phyloP scores from a whole-genome alignment of 2,888 invertebrate species.

The Cabera pusaria region DNA sequence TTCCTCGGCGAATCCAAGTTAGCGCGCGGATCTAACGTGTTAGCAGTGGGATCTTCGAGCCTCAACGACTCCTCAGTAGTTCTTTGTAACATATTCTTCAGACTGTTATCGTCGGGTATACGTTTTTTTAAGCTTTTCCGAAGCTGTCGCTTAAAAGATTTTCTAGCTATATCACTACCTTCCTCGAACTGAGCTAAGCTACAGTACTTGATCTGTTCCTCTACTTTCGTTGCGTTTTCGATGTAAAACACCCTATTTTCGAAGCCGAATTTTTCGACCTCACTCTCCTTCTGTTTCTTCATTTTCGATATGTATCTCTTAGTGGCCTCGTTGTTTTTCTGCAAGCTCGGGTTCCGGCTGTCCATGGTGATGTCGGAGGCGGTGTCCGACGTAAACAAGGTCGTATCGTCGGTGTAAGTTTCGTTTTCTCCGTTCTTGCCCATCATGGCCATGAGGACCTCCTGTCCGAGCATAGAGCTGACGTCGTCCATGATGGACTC shows the following conservation, averaged over 20 bases:
- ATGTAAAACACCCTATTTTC: conserved; percentile 88
- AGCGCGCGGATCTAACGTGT: conserved; percentile 26
- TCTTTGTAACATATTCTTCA: conserved; percentile 62
- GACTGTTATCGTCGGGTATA: conserved; percentile 50
- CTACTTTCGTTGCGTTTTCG: conserved; percentile 71
- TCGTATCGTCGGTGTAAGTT: conserved; percentile 88
- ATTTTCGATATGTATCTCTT: conserved; percentile 79
- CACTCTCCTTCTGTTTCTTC: conserved; percentile 63
- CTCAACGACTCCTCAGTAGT: conserved; percentile 54
- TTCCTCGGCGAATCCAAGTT: conserved; percentile 22
- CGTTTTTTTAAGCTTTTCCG: conserved; percentile 74
- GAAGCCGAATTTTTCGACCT: conserved; percentile 86
- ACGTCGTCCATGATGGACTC: conserved; percentile 92
- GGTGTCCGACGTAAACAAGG: conserved; percentile 84
- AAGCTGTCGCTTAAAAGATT: conserved; percentile 86
- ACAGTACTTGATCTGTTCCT: conserved; percentile 87
- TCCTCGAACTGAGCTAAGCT: conserved; percentile 92
- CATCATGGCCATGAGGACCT: conserved; percentile 86
- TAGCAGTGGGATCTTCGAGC: conserved; percentile 34
- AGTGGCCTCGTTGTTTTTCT: conserved; percentile 84
- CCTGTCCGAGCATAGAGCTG: conserved; percentile 89
- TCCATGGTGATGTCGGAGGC: conserved; percentile 78
- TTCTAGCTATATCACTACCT: conserved; percentile 91
- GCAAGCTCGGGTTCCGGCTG: conserved; percentile 79
- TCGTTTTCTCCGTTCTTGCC: conserved; percentile 85